phyloP scores from a whole-genome alignment of 2,113 vertebrate genomes.

The Rhinichthys klamathensis region DNA sequence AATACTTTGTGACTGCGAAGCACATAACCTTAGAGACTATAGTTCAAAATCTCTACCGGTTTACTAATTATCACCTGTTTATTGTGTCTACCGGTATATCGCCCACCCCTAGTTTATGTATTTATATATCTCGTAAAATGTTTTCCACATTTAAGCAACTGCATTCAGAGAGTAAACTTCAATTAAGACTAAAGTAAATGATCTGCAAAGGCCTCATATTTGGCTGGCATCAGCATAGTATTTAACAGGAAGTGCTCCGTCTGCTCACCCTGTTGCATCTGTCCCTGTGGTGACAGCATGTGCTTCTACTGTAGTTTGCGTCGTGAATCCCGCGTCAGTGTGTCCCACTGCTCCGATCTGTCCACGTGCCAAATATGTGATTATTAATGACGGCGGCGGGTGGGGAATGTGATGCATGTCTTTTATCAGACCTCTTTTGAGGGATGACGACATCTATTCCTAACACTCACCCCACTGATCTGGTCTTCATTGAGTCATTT shows the following conservation, averaged over 20 bases:
- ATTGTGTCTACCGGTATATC: no score
- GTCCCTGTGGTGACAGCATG: slow-evolving; percentile 45
- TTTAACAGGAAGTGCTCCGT: slow-evolving; percentile 17
- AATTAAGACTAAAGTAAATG: no score
- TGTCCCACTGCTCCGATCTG: slow-evolving; percentile 3
- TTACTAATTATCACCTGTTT: no score
- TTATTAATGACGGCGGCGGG: slow-evolving; percentile 10
- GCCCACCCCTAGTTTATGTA: no score
- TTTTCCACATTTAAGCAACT: not conserved
- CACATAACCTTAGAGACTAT: no score
- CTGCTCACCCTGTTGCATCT: slow-evolving; percentile 28
- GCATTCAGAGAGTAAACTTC: not conserved
- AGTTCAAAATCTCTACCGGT: no score
- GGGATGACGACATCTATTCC: slow-evolving; percentile 1
- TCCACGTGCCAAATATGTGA: not conserved
- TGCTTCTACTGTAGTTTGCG: slow-evolving; percentile 39
- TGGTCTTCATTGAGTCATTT: slow-evolving; percentile 9
- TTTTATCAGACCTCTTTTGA: not conserved
- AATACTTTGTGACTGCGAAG: no score
- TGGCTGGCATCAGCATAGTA: not conserved
- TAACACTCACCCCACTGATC: not conserved
- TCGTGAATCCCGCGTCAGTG: not conserved
- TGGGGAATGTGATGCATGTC: not conserved
- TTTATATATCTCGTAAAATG: not conserved
- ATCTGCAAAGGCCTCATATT: not conserved